These are phyloP conservation scores for Hypomecis atomaria DNA, from an alignment of 2,888 invertebrate genomes.

Conservation along the genomic window DNA sequence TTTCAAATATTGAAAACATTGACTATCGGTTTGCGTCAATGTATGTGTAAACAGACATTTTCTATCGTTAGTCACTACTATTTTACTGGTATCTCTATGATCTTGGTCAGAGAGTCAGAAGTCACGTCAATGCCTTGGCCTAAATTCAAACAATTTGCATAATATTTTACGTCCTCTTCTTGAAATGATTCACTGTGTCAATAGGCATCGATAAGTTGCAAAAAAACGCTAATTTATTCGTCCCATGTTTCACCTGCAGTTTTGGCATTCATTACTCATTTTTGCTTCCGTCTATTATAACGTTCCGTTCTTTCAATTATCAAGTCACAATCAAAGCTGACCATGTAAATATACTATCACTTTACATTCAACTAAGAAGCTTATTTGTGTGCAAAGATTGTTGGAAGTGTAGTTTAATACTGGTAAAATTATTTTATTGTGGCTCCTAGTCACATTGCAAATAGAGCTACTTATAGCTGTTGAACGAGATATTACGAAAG, in stretches of 20 bases:
- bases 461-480: no score
- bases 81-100: no score
- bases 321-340: background rate
- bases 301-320: background rate
- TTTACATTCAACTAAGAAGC: background rate
- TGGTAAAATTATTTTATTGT: no score
- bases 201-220: constrained; percentile 15
- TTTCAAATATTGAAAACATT: no score
- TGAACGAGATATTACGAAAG: no score
- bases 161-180: constrained; percentile 6
- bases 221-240: constrained; percentile 30
- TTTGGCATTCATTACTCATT: constrained; percentile 42
- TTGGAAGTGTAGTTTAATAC: no score
- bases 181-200: constrained; percentile 18
- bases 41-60: no score
- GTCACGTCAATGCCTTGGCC: background rate
- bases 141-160: constrained; percentile 15
- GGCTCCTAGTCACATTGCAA: no score
- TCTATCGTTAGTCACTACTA: no score
- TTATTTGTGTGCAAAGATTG: background rate
- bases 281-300: constrained; percentile 32
- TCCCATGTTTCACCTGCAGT: constrained; percentile 17
- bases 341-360: background rate
- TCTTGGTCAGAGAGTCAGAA: background rate
- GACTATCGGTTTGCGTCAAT: no score